Evolutionary conservation across 2,113 vertebrate species (phyloP).

Genomic region (Indicator indicator): DNA sequence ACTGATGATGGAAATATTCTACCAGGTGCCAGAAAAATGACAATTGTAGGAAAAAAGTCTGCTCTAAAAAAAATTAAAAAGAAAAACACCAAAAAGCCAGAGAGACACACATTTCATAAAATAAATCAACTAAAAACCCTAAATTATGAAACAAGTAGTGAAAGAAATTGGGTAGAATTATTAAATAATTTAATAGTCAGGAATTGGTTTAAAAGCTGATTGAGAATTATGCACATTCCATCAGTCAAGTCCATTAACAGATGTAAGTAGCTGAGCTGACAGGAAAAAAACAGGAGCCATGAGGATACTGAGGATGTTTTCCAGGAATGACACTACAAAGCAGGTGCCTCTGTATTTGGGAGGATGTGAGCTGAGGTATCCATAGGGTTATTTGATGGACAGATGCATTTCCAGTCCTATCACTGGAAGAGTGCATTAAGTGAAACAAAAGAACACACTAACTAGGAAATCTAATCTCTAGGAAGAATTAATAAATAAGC

Average conservation of each 20-base stretch:
- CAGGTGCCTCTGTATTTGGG: not conserved
- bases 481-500: constrained; percentile 23
- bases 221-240: not conserved
- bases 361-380: not conserved
- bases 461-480: not conserved
- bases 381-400: not conserved
- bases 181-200: not conserved
- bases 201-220: not conserved
- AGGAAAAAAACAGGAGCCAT: not conserved
- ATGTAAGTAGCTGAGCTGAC: not conserved
- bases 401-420: not conserved
- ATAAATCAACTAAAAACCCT: not conserved
- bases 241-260: not conserved
- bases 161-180: not conserved
- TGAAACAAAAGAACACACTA: constrained; percentile 14
- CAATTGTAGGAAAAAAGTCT: not conserved
- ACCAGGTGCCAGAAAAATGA: constrained; percentile 13
- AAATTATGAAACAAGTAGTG: not conserved
- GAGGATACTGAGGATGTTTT: not conserved
- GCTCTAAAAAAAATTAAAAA: not conserved
- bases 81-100: not conserved
- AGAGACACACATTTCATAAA: not conserved
- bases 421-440: not conserved
- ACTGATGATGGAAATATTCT: constrained; percentile 37
- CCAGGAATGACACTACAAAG: not conserved